Evolutionary conservation across 2,797 vertebrate genomes (phyloP).

Genomic region (Triplophysa bombifrons): DNA sequence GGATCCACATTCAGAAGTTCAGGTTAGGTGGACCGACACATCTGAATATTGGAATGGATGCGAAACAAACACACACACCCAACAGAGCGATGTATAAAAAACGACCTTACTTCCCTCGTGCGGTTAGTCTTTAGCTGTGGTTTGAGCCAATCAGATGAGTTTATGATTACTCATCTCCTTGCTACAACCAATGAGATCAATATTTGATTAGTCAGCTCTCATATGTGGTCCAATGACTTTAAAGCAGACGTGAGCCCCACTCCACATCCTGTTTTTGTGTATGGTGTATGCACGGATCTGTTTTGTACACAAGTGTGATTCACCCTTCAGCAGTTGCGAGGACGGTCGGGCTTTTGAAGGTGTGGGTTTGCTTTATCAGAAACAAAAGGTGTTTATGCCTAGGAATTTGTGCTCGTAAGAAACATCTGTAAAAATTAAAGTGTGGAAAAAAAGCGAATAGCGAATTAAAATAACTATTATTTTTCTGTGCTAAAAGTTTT

Average conservation of each 20-base stretch:
- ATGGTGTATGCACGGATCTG: slow-evolving; percentile 42
- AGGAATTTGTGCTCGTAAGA: background rate
- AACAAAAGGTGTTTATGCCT: slow-evolving; percentile 13
- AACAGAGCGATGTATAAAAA: slow-evolving; percentile 18
- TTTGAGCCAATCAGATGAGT: slow-evolving; percentile 45
- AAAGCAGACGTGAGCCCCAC: slow-evolving; percentile 17
- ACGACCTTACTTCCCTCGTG: slow-evolving; percentile 27
- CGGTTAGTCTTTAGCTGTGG: slow-evolving; percentile 25
- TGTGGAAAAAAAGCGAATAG: background rate
- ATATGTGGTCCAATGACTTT: slow-evolving; percentile 29
- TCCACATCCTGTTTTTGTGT: slow-evolving; percentile 59
- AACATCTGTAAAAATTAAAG: background rate
- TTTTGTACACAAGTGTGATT: slow-evolving; percentile 56
- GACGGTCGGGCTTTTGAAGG: slow-evolving; percentile 8
- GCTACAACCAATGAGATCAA: slow-evolving; percentile 17
- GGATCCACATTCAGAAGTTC: slow-evolving; percentile 95
- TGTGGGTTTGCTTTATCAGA: slow-evolving; percentile 21
- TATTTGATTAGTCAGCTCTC: slow-evolving; percentile 41
- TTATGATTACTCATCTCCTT: slow-evolving; percentile 37
- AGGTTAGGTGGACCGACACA: slow-evolving; percentile 75
- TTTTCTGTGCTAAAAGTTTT: background rate
- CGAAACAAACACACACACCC: slow-evolving; percentile 7
- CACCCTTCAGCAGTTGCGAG: slow-evolving; percentile 30
- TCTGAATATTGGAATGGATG: background rate
- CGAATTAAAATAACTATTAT: background rate